These are phyloP conservation scores for Leguminivora glycinivorella DNA, from an alignment of 1,140 invertebrate genomes.

Conservation along the genomic window DNA sequence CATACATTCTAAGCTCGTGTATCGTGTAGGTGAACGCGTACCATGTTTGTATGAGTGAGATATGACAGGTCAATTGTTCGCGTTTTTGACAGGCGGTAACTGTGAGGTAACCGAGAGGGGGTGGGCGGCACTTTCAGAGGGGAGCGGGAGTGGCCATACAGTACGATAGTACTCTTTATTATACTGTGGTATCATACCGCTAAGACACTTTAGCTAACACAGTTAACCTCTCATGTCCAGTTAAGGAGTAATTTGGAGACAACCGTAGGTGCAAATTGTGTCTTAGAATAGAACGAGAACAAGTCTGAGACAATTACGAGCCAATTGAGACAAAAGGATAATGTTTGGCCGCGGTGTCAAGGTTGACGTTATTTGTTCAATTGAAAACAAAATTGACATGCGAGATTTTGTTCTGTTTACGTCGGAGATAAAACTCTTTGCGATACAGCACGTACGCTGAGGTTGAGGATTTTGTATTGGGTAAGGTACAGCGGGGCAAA, in stretches of 20 bases:
- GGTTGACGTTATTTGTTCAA: conserved; percentile 63
- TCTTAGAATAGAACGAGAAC: conserved; percentile 71
- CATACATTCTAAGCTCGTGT: too few species aligned
- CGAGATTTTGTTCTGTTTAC: conserved; percentile 51
- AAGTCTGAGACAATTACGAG: conserved; percentile 69
- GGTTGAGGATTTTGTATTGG: background rate
- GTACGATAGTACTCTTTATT: too few species aligned
- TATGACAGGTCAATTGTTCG: too few species aligned
- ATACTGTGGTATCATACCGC: too few species aligned
- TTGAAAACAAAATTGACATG: conserved; percentile 69
- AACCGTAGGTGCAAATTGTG: conserved; percentile 71
- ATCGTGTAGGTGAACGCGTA: too few species aligned
- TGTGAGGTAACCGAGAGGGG: too few species aligned
- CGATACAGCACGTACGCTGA: background rate
- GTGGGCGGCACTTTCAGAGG: too few species aligned
- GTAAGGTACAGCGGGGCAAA: too few species aligned
- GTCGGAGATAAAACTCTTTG: conserved; percentile 19
- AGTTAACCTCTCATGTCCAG: conserved; percentile 48
- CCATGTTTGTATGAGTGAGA: too few species aligned
- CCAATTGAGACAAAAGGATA: conserved; percentile 78
- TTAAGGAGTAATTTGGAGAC: conserved; percentile 70
- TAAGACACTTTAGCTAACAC: conserved; percentile 32
- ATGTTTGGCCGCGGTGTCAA: conserved; percentile 75
- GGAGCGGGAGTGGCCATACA: too few species aligned
- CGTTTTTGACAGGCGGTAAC: too few species aligned